phyloP scores from a whole-genome alignment of 2,113 vertebrate species.

The Pelecanoides urinatrix region DNA sequence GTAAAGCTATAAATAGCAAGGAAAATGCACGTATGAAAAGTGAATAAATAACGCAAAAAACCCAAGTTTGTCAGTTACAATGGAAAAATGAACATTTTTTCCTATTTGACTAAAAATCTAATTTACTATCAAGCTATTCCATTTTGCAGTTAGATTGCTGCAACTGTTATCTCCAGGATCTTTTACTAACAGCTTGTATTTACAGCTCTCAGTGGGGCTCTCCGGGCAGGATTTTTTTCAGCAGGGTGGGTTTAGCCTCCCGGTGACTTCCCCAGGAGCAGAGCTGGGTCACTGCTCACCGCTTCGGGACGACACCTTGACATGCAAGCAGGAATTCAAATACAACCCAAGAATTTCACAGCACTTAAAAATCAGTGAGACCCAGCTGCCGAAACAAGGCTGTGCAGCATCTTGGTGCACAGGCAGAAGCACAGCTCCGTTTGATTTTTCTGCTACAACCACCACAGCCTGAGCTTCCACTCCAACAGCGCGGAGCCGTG shows the following conservation, averaged over 20 bases:
- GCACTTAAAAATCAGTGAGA: background rate
- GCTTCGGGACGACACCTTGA: background rate
- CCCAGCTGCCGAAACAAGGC: background rate
- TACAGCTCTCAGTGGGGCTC: background rate
- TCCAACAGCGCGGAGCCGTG: fast-evolving
- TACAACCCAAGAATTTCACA: background rate
- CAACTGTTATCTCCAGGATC: background rate
- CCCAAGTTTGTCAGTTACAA: background rate
- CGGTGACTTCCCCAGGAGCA: background rate
- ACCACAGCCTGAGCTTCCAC: background rate
- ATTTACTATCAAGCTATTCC: background rate
- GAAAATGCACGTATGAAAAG: background rate
- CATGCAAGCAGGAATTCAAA: background rate
- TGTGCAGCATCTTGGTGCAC: fast-evolving
- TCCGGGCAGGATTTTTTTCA: background rate
- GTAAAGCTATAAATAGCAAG: conserved; percentile 13
- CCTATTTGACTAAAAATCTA: background rate
- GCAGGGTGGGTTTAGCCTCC: background rate
- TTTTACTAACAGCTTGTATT: background rate
- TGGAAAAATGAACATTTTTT: background rate
- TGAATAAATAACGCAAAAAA: background rate
- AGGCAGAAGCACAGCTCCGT: background rate
- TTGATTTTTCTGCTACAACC: background rate
- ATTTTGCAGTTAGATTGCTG: background rate
- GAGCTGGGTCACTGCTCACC: background rate